Conservation (phyloP, 2,888 invertebrate genomes). For the Cordilura impudica region DNA sequence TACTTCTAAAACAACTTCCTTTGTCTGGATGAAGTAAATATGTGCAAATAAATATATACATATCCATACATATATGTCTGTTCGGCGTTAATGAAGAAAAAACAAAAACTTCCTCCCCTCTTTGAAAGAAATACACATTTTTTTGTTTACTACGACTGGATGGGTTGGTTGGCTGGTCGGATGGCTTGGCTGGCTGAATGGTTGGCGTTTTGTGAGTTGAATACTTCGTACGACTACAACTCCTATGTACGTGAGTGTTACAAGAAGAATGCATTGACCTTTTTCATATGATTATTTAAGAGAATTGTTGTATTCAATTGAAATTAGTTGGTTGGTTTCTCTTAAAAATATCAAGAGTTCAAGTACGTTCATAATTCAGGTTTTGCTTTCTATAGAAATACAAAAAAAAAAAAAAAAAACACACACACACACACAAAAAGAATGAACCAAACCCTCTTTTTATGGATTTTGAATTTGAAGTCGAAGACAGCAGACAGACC, state of each 20-base stretch:
- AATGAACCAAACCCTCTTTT: slow-evolving; percentile 41
- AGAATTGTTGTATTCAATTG: slow-evolving; percentile 29
- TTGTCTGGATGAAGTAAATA: slow-evolving; percentile 38
- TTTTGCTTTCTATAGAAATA: slow-evolving; percentile 55
- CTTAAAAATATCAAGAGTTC: slow-evolving; percentile 56
- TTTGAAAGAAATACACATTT: slow-evolving; percentile 4
- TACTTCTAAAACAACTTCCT: slow-evolving; percentile 44
- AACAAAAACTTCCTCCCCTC: slow-evolving; percentile 43
- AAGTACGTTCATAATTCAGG: slow-evolving; percentile 60
- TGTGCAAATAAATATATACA: not conserved
- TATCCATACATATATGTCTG: slow-evolving; percentile 6
- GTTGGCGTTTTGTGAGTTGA: slow-evolving; percentile 7
- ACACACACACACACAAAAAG: too few relatives aligned
- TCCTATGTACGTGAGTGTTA: slow-evolving; percentile 29
- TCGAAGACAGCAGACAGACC: not conserved
- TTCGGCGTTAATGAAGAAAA: slow-evolving; percentile 23
- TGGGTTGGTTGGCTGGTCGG: slow-evolving; percentile 13
- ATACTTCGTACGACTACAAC: not conserved
- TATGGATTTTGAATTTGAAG: slow-evolving; percentile 7
- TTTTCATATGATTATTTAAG: slow-evolving; percentile 55
- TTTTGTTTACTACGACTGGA: slow-evolving; percentile 9
- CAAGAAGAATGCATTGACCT: slow-evolving; percentile 55
- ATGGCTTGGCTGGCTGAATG: slow-evolving; percentile 12
- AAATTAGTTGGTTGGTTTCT: slow-evolving; percentile 32
- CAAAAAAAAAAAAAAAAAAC: slow-evolving; percentile 41